phyloP scores from a whole-genome alignment of 92 coral and sea anemone genomes.

The Hydrozoanthus gracilis region DNA sequence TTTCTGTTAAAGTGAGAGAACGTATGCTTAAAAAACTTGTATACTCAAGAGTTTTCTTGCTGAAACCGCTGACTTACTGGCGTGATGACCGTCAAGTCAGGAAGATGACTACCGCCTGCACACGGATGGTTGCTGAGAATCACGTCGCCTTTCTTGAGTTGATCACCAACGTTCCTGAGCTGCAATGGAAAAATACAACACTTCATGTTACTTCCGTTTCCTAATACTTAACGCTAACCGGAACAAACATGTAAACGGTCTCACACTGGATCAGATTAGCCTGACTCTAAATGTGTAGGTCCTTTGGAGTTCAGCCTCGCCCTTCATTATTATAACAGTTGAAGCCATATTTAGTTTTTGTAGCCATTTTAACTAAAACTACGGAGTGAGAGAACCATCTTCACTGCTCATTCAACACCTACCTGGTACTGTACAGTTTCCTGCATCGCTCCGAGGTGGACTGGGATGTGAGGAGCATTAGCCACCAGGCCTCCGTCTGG shows the following conservation, averaged over 20 bases:
- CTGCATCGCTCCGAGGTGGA: conserved; percentile 99
- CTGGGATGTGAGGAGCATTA: conserved; percentile 99
- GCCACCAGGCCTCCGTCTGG: conserved; percentile 99
- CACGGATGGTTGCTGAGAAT: conserved; percentile 96
- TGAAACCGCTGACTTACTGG: conserved; percentile 76
- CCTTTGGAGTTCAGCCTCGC: too few relatives aligned
- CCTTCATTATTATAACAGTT: too few relatives aligned
- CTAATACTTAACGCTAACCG: too few relatives aligned
- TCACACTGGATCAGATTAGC: too few relatives aligned
- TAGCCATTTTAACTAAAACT: too few relatives aligned
- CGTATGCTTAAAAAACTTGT: too few relatives aligned
- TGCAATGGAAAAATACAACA: conserved; percentile 9
- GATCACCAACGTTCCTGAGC: conserved; percentile 89
- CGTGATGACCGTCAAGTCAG: conserved; percentile 97
- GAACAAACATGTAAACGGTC: too few relatives aligned
- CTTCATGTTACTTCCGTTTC: too few relatives aligned
- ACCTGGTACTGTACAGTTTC: conserved; percentile 98
- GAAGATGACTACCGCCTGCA: conserved; percentile 97
- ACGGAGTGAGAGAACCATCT: too few relatives aligned
- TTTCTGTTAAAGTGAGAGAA: too few relatives aligned
- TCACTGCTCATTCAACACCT: background rate
- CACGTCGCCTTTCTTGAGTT: conserved; percentile 93
- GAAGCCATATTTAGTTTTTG: too few relatives aligned
- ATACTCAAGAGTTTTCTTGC: background rate
- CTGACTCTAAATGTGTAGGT: too few relatives aligned